Evolutionary conservation across 2,888 invertebrate species (phyloP), one percentile per base, ranked within the genome.

Genomic region (Caenorhabditis sp.): DNA sequence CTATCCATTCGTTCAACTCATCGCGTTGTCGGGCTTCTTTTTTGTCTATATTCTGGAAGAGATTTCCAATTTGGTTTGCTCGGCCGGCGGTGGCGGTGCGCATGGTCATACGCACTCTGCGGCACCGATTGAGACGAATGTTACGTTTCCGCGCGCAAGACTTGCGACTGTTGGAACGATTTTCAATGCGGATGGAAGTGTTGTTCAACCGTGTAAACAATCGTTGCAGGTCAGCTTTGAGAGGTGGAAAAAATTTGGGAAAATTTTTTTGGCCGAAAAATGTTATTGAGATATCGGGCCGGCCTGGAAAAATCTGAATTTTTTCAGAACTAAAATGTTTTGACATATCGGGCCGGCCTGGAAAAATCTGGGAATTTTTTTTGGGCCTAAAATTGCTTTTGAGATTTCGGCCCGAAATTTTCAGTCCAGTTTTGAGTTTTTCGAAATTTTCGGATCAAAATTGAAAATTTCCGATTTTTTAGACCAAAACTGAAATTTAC

Each of bases 21-120:
- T 79, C 21, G 72, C 75, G 50, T 68, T 75, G 5, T 26, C 24
- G 4, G 59, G 59, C 19, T 82, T 84, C 72, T 83, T 84, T 65
- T 76, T 84, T 55, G 84, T 84, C 58, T 84, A 82, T 62, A 72
- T 84, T 43, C 68, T 80, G 14, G 84, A 84, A 66, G 82, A 81
- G 37, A 51, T 83, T 17, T 81, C 80, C n/a, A 78, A 71, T 31
- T 54, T 66, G 12, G 27, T 80, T 6, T 83, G 79, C 26, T 54
- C 68, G 36, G 60, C 62, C 10, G 71, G 67, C 31, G n/a, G n/a
- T 12, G 12, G 12, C 36, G 36, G 36, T 8, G 17, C n/a, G 23
- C 73, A 69, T 57, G 62, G 62, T 23, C 74, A 74, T 59, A 69
- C 74, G 5, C 69, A 69, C 50, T 74, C 69, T 8, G 62, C 62